Conservation (phyloP, 2,113 vertebrate genomes). For the Nycticorax nycticorax region DNA sequence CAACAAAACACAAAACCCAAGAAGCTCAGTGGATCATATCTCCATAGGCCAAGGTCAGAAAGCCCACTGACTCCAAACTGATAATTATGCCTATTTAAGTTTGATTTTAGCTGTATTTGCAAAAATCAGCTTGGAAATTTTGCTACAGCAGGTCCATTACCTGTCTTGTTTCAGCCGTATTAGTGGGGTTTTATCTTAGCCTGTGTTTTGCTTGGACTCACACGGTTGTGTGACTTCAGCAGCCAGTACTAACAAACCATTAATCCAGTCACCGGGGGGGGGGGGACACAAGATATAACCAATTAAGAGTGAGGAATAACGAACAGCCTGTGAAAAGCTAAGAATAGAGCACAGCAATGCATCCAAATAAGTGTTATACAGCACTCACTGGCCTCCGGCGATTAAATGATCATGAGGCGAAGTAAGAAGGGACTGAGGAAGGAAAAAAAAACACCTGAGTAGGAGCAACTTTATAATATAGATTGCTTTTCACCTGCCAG, state of each 20-base stretch:
- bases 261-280: background rate
- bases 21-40: background rate
- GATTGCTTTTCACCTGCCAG: background rate
- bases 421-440: background rate
- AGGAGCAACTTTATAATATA: background rate
- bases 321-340: background rate
- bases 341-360: background rate
- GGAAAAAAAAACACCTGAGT: background rate
- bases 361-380: background rate
- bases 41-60: background rate
- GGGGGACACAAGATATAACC: background rate
- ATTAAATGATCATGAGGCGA: background rate
- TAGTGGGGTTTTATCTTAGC: background rate
- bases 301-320: background rate
- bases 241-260: background rate
- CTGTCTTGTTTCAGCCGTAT: background rate
- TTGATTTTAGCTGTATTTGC: background rate
- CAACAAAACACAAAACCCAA: background rate
- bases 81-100: background rate
- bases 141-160: background rate
- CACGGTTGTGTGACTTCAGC: background rate
- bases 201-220: background rate
- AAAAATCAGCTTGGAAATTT: background rate
- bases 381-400: background rate
- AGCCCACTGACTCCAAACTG: rapidly evolving